Evolutionary conservation across 2,797 vertebrate species (phyloP).

Genomic region (Danionella dracula): DNA sequence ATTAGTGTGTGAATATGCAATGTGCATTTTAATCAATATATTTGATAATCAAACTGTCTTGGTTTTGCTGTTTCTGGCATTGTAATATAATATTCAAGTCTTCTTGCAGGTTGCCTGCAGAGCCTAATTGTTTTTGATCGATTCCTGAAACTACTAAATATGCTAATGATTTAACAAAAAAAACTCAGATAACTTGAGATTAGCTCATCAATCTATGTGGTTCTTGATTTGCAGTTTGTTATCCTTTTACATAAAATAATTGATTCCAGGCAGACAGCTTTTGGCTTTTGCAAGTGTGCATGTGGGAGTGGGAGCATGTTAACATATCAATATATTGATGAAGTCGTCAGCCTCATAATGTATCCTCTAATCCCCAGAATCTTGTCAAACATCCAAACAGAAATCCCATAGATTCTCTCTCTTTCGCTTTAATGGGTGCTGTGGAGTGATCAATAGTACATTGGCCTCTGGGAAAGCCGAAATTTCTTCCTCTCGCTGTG

Average conservation of each 20-base stretch:
- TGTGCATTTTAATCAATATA: conserved; percentile 18
- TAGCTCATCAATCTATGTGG: too few species aligned
- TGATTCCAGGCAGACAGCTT: too few species aligned
- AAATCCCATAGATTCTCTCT: conserved; percentile 12
- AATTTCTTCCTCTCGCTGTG: conserved; percentile 7
- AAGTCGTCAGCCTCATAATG: conserved; percentile 26
- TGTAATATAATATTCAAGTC: too few species aligned
- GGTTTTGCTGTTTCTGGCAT: too few species aligned
- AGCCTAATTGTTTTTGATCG: too few species aligned
- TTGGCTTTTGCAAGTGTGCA: background rate
- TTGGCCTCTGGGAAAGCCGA: conserved; percentile 14
- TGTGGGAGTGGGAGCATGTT: background rate
- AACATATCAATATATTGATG: conserved; percentile 35
- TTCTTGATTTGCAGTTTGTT: too few species aligned
- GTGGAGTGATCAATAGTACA: conserved; percentile 34
- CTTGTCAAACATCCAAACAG: background rate
- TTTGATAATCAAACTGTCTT: too few species aligned
- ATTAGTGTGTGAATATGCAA: conserved; percentile 59
- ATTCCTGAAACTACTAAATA: too few species aligned
- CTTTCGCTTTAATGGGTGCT: conserved; percentile 5
- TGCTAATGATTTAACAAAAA: too few species aligned
- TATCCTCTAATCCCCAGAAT: conserved; percentile 28
- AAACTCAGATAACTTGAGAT: too few species aligned
- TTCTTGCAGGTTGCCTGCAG: too few species aligned
- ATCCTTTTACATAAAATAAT: too few species aligned